Conservation (phyloP, 2,113 vertebrate species). For the Mus pahari region DNA sequence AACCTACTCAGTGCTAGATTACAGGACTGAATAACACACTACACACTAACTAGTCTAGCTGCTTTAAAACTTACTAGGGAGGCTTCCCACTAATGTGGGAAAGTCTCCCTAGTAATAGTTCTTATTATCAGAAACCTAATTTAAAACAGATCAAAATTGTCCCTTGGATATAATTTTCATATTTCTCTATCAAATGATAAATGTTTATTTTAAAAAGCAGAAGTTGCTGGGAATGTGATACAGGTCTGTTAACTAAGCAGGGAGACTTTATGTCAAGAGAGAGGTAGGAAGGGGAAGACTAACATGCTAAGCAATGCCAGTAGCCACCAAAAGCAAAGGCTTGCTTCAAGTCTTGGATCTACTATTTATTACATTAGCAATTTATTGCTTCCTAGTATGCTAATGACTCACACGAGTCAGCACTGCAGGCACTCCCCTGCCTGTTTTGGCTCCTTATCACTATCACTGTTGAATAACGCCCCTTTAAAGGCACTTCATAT, state of each 20-base stretch:
- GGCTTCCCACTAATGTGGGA: too few relatives aligned
- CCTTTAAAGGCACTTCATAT: background rate
- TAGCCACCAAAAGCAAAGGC: background rate
- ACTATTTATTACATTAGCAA: background rate
- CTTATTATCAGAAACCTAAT: background rate
- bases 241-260: background rate
- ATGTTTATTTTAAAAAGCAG: background rate
- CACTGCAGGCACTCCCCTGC: background rate
- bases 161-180: background rate
- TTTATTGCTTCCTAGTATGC: background rate
- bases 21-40: background rate
- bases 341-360: background rate
- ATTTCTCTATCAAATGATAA: background rate
- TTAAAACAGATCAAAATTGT: background rate
- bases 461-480: background rate
- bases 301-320: background rate
- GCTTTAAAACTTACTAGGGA: constrained; percentile 22
- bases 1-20: background rate
- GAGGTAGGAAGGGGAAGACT: background rate
- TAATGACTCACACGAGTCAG: background rate
- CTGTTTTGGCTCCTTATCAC: background rate
- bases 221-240: background rate
- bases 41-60: background rate
- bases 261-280: background rate
- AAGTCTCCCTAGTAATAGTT: too few relatives aligned